Conservation (phyloP, 2,797 vertebrate species). For the Pterois miles region DNA sequence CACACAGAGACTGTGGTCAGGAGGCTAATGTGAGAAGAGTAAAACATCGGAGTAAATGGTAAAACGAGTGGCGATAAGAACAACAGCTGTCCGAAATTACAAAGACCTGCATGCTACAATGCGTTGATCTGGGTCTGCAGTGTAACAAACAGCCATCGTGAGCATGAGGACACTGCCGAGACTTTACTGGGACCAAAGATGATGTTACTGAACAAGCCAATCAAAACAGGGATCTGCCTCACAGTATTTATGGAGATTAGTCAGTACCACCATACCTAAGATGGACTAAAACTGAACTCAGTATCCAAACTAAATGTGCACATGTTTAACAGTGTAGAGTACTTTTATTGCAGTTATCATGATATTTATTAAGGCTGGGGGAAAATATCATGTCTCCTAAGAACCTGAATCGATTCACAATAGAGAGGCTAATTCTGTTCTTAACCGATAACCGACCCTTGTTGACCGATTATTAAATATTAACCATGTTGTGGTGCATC, state of each 20-base stretch:
- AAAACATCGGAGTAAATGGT: conserved; percentile 14
- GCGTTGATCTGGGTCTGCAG: neutral
- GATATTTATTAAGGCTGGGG: too few relatives aligned
- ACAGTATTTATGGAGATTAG: neutral
- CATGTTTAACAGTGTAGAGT: neutral
- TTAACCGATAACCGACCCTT: too few relatives aligned
- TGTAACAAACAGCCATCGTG: conserved; percentile 16
- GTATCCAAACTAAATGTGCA: neutral
- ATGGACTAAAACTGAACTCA: neutral
- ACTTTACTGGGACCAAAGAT: neutral
- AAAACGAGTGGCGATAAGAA: conserved; percentile 35
- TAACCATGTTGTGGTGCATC: too few relatives aligned
- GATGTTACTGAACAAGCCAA: neutral
- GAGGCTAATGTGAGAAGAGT: conserved; percentile 67
- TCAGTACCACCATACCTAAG: neutral
- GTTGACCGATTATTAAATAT: too few relatives aligned
- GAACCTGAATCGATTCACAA: too few relatives aligned
- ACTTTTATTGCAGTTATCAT: neutral
- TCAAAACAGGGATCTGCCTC: neutral
- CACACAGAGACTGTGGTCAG: conserved; percentile 68
- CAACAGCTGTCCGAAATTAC: conserved; percentile 53
- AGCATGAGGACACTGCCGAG: neutral
- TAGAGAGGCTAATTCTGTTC: too few relatives aligned
- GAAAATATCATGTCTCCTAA: too few relatives aligned
- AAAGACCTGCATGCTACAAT: neutral